Percentiles rank a stretch among this genome's conserved stretches.
Conservation (phyloP, 1,140 invertebrate genomes). For the Protaetia brevitarsis region DNA sequence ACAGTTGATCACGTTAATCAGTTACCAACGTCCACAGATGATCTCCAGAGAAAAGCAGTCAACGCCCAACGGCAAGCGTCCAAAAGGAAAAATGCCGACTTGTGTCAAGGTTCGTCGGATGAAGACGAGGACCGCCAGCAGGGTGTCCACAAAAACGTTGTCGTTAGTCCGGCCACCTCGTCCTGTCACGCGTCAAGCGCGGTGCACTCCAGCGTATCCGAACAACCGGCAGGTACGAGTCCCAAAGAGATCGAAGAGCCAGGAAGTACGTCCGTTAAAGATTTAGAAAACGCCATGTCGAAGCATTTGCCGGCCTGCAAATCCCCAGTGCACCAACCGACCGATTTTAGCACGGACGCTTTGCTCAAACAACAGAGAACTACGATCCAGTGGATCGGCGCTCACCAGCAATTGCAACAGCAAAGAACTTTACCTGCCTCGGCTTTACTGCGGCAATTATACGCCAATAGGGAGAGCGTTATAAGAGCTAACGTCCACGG, state of each 20-base stretch:
- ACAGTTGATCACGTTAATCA: slow-evolving; percentile 53
- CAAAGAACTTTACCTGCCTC: slow-evolving; percentile 68
- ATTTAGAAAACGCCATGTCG: slow-evolving; percentile 94
- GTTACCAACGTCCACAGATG: slow-evolving; percentile 35
- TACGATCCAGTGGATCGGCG: slow-evolving; percentile 92
- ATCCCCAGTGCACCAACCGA: slow-evolving; percentile 63
- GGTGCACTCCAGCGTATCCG: slow-evolving; percentile 47
- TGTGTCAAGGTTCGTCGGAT: slow-evolving; percentile 56
- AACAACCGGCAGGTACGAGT: slow-evolving; percentile 47
- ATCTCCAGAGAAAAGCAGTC: slow-evolving; percentile 40
- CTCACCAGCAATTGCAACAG: slow-evolving; percentile 64
- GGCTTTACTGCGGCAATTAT: slow-evolving; percentile 82
- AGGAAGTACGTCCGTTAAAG: slow-evolving; percentile 70
- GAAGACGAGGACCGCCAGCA: slow-evolving; percentile 50
- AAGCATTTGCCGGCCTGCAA: slow-evolving; percentile 81
- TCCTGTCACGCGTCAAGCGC: slow-evolving; percentile 53
- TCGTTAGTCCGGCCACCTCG: slow-evolving; percentile 61
- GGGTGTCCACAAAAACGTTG: slow-evolving; percentile 47
- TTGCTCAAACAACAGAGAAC: slow-evolving; percentile 78
- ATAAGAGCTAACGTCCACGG: slow-evolving; percentile 86
- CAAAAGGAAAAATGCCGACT: slow-evolving; percentile 55
- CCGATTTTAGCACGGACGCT: slow-evolving; percentile 84
- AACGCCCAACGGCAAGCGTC: slow-evolving; percentile 45
- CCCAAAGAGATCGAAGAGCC: slow-evolving; percentile 49
- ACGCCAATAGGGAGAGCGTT: slow-evolving; percentile 90